phyloP scores from a whole-genome alignment of 2,888 invertebrate species.

The Emmelina monodactyla region DNA sequence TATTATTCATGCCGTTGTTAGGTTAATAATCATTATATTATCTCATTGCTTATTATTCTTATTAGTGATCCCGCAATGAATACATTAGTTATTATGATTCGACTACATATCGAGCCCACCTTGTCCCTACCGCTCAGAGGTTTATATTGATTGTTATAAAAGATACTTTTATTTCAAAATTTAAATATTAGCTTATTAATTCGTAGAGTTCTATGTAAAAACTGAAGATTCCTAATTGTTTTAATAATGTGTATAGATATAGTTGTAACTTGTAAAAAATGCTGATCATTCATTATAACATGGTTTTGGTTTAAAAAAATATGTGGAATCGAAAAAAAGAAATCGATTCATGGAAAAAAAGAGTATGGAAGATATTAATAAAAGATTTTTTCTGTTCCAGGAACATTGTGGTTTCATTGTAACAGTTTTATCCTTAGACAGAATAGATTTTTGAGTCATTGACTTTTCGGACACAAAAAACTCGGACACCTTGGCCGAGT shows the following conservation, averaged over 20 bases:
- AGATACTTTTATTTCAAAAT: background rate
- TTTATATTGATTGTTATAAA: background rate
- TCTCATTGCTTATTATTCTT: no score
- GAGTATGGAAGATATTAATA: slow-evolving; percentile 8
- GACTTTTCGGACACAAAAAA: no score
- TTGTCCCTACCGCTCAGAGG: background rate
- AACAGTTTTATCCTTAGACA: no score
- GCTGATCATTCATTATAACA: background rate
- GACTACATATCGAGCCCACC: no score
- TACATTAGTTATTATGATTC: no score
- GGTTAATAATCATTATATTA: no score
- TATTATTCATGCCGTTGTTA: no score
- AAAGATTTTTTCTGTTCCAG: slow-evolving; percentile 17
- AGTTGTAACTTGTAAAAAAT: background rate
- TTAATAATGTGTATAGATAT: no score
- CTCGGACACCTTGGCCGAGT: no score
- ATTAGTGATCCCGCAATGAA: no score
- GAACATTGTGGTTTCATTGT: slow-evolving; percentile 13
- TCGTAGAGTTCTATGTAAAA: background rate
- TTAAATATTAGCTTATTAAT: background rate
- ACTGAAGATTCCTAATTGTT: background rate
- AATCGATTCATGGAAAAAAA: slow-evolving; percentile 7
- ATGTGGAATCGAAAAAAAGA: slow-evolving; percentile 2
- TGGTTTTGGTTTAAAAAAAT: background rate
- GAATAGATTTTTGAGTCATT: no score